Percentiles rank a stretch among this genome's conserved stretches.
Conservation (phyloP, 2,888 invertebrate species). For the Nymphalis polychloros region DNA sequence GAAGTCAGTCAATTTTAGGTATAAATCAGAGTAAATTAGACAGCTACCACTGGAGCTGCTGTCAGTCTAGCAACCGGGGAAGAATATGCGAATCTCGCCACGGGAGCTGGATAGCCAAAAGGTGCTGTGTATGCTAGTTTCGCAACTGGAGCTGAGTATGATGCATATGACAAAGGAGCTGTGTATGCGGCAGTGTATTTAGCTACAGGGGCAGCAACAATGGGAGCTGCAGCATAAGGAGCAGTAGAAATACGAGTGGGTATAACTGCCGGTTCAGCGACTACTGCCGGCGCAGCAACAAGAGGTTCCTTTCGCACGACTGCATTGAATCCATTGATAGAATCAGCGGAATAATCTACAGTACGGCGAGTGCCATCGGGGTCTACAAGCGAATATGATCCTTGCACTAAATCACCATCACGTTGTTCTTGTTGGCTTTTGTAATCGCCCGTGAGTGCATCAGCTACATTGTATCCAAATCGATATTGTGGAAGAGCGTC, state of each 20-base stretch:
- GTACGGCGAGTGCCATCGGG: slow-evolving; percentile 69
- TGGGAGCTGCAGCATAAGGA: slow-evolving; percentile 43
- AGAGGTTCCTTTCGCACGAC: slow-evolving; percentile 70
- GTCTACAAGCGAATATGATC: slow-evolving; percentile 70
- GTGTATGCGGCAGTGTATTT: slow-evolving; percentile 56
- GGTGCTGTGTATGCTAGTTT: slow-evolving; percentile 43
- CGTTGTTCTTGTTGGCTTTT: slow-evolving; percentile 77
- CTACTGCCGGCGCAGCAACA: slow-evolving; percentile 52
- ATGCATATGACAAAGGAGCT: slow-evolving; percentile 46
- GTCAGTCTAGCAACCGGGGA: slow-evolving; percentile 50
- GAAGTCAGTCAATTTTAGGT: slow-evolving; percentile 50
- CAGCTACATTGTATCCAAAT: slow-evolving; percentile 73
- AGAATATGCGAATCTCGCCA: slow-evolving; percentile 42
- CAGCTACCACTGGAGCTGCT: slow-evolving; percentile 59
- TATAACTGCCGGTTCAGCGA: slow-evolving; percentile 52
- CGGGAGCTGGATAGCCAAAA: slow-evolving; percentile 38
- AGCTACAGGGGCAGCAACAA: slow-evolving; percentile 44
- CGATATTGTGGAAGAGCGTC: slow-evolving; percentile 82
- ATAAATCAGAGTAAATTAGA: slow-evolving; percentile 44
- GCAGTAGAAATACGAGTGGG: slow-evolving; percentile 52
- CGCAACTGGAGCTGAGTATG: slow-evolving; percentile 54
- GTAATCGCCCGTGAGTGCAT: slow-evolving; percentile 73
- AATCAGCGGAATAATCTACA: slow-evolving; percentile 70
- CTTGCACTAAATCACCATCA: slow-evolving; percentile 79
- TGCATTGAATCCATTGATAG: slow-evolving; percentile 72